Conservation (phyloP, 2,797 vertebrate genomes). For the Artibeus jamaicensis region DNA sequence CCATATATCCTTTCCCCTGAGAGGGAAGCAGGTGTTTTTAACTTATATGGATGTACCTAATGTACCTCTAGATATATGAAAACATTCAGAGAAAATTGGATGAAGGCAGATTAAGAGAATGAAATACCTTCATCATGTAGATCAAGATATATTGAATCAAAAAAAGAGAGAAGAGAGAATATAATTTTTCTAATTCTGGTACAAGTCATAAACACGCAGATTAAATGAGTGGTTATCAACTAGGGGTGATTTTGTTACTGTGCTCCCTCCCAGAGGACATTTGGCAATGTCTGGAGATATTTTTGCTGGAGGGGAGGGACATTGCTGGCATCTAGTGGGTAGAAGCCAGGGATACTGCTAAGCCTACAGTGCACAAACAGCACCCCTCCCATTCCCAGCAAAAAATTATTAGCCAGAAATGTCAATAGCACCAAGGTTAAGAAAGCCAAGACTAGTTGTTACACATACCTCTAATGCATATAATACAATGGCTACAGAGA, state of each 20-base stretch:
- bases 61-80: background rate
- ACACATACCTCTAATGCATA: background rate
- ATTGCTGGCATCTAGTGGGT: background rate
- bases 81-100: background rate
- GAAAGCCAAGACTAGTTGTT: background rate
- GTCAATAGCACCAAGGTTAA: background rate
- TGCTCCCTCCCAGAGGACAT: background rate
- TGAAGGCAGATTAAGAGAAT: conserved; percentile 10
- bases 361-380: background rate
- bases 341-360: background rate
- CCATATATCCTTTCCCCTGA: background rate
- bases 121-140: background rate
- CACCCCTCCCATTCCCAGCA: background rate
- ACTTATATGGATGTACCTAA: background rate
- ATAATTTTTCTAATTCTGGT: background rate
- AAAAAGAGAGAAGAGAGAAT: background rate
- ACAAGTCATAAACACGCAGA: background rate
- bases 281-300: background rate
- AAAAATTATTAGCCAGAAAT: background rate
- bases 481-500: background rate
- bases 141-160: background rate
- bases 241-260: background rate
- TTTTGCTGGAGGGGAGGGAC: background rate
- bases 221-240: background rate
- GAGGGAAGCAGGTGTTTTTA: background rate